A percentile compares a stretch with the other conserved stretches of the same genome.
These are phyloP conservation scores for Hydropotes inermis DNA, from an alignment of 2,113 vertebrate species.

Conservation along the genomic window DNA sequence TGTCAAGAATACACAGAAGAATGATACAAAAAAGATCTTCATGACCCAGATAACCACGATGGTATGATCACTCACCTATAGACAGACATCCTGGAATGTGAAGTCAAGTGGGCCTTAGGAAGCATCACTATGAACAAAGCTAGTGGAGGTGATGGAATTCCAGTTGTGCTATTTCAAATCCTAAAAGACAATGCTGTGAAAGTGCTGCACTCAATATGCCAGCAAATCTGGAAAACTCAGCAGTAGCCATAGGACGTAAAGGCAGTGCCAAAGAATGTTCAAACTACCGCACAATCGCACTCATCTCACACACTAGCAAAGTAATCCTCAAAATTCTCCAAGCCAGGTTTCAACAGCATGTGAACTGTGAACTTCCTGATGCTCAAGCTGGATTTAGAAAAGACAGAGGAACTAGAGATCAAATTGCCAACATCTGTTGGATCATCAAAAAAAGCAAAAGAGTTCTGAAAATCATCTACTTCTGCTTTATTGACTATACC, in stretches of 20 bases:
- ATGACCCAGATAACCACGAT: not conserved
- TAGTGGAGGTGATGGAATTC: not conserved
- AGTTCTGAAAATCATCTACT: not conserved
- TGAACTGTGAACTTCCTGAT: not conserved
- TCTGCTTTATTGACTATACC: not conserved
- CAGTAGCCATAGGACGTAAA: not conserved
- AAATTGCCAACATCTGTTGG: not conserved
- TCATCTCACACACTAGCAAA: not conserved
- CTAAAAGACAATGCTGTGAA: not conserved
- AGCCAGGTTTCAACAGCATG: not conserved
- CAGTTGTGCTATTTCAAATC: not conserved
- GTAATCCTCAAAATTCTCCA: not conserved
- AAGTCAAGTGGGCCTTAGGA: not conserved
- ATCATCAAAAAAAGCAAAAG: not conserved
- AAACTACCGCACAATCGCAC: not conserved
- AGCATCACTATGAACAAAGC: not conserved
- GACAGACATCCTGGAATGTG: not conserved
- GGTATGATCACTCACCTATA: not conserved
- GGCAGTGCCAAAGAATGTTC: not conserved
- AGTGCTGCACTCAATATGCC: not conserved
- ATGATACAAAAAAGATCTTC: not conserved
- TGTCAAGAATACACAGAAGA: not conserved
- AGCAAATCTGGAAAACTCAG: not conserved
- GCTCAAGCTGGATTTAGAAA: not conserved
- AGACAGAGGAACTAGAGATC: not conserved